Evolutionary conservation across 2,797 vertebrate genomes (phyloP), one percentile per base, ranked within the genome.

Genomic region (Masticophis lateralis): DNA sequence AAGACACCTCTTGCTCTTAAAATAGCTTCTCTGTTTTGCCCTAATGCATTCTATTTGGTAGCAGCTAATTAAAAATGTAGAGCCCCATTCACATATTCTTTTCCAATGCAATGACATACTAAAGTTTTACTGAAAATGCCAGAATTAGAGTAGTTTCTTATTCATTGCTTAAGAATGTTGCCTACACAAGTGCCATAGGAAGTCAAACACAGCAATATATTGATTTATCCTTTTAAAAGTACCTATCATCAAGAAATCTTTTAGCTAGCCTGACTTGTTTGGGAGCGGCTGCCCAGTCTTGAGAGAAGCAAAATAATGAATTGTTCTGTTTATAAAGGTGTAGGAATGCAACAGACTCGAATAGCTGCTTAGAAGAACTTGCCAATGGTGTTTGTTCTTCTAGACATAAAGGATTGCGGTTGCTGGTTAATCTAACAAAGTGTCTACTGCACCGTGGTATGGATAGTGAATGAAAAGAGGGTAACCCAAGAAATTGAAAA

Each of bases 221-320:
- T 89, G 66, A 47, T 13, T 92, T 92, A 69, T 53, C 1, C 20
- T 2, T 94, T 87, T 89, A 83, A 63, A 94, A 95, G 94, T 91
- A 51, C 53, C 63, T 94, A 69, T 96, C 91, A 95, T 90, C 74
- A 1, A 92, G 94, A 60, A 88, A 95, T 92, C 91, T 0, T 25
- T 18, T 22, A 86, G 91, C 74, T 86, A 92, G 86, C 92, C 86
- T 63, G 89, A 95, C 95, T 96, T 94, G 92, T 93, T 94, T 93
- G 96, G 96, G 94, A 96, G 95, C 92, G 88, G 96, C 92, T 95
- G 37, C 94, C 90, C 91, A 93, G 88, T 88, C 92, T 86, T 87
- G 86, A 92, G 56, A 43, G 93, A 93, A 92, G 95, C 94, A 96
- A 96, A 96, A 94, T 94, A 90, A 93, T 4, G 9, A 96, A 90